phyloP scores from a whole-genome alignment of 2,888 invertebrate genomes.

The Disparrhopalites patrizii region DNA sequence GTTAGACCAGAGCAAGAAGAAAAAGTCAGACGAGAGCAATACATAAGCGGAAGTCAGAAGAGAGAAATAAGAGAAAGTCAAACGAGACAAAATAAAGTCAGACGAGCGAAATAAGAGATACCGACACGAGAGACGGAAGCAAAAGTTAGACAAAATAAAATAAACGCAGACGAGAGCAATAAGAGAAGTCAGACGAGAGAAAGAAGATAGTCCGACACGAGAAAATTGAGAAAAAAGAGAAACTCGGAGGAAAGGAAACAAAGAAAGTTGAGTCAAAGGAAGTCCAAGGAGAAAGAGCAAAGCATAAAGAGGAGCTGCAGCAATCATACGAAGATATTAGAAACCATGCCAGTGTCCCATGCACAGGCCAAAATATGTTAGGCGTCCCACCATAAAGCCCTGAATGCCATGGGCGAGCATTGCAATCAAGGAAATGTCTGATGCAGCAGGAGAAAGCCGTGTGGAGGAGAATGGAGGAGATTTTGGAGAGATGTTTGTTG shows the following conservation, averaged over 20 bases:
- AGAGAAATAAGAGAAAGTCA: background rate
- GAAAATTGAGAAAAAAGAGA: background rate
- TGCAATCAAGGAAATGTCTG: background rate
- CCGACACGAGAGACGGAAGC: background rate
- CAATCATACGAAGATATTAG: background rate
- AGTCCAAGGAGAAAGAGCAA: background rate
- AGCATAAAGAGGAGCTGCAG: background rate
- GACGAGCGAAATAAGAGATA: background rate
- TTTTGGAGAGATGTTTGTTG: background rate
- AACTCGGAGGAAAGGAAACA: background rate
- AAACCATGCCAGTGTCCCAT: background rate
- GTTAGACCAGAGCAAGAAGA: too few relatives aligned
- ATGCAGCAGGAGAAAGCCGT: background rate
- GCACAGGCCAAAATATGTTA: too few relatives aligned
- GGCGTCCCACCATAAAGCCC: too few relatives aligned
- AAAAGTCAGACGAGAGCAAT: too few relatives aligned
- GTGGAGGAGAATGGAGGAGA: background rate
- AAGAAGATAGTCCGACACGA: conserved; percentile 6
- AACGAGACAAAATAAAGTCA: background rate
- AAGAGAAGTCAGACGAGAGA: background rate
- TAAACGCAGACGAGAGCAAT: background rate
- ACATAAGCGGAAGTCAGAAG: background rate
- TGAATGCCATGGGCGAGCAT: too few relatives aligned
- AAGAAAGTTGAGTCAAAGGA: background rate
- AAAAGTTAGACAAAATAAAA: background rate